A percentile compares a stretch with the other conserved stretches of the same genome.
Evolutionary conservation across 2,888 invertebrate species (phyloP).

Genomic region (Lochmaea capreae): DNA sequence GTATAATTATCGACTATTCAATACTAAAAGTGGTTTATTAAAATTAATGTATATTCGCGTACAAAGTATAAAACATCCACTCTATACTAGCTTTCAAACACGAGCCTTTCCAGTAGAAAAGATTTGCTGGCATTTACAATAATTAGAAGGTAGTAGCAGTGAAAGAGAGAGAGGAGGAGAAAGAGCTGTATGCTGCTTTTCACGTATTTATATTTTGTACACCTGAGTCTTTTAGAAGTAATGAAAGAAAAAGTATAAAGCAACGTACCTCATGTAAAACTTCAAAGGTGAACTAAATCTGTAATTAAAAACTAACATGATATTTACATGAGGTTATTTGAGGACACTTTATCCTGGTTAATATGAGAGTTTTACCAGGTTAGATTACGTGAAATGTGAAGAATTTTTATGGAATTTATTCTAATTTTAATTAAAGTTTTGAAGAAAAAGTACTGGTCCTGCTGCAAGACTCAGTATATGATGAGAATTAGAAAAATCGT

Average conservation of each 20-base stretch:
- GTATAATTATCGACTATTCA: no score
- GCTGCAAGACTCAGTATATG: no score
- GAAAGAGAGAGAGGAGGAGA: neutral
- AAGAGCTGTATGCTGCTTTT: neutral
- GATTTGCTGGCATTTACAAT: constrained; percentile 14
- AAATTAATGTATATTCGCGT: neutral
- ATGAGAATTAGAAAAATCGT: no score
- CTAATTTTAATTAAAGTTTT: no score
- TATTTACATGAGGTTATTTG: neutral
- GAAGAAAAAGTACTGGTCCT: no score
- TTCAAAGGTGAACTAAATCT: constrained; percentile 14
- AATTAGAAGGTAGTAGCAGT: constrained; percentile 11
- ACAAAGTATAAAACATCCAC: neutral
- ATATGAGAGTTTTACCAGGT: neutral
- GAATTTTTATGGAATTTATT: neutral
- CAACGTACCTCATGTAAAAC: neutral
- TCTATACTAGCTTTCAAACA: neutral
- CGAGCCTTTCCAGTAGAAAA: neutral
- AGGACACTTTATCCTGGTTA: neutral
- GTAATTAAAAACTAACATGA: constrained; percentile 9
- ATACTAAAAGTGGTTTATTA: neutral
- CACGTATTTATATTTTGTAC: constrained; percentile 16
- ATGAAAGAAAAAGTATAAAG: constrained; percentile 11
- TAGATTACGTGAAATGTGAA: no score
- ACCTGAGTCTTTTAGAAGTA: constrained; percentile 18